Evolutionary conservation across 64 coral and sea anemone genomes (phyloP).

Genomic region (Pachyseris speciosa): DNA sequence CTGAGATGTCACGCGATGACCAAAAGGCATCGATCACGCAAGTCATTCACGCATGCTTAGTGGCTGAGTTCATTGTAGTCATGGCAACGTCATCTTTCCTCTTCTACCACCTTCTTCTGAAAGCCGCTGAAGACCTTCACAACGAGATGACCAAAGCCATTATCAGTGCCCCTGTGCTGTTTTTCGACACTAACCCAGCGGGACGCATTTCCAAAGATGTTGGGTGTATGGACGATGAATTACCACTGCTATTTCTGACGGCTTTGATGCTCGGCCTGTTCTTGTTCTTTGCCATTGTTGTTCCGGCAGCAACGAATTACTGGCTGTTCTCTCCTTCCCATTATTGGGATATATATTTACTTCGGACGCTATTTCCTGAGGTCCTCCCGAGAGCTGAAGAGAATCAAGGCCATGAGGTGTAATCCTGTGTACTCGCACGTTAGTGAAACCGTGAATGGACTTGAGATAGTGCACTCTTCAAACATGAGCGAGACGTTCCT

Average conservation of each 20-base stretch:
- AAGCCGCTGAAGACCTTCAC: background rate
- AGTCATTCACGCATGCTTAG: no score
- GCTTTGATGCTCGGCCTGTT: conserved; percentile 30
- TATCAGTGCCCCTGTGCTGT: background rate
- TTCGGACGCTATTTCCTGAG: conserved; percentile 60
- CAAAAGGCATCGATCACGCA: background rate
- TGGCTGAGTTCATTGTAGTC: no score
- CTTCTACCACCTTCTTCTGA: conserved; percentile 19
- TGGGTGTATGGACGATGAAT: conserved; percentile 61
- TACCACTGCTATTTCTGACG: conserved; percentile 47
- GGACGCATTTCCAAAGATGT: conserved; percentile 78
- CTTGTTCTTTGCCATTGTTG: conserved; percentile 22
- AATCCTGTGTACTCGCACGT: conserved; percentile 82
- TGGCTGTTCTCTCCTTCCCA: conserved; percentile 55
- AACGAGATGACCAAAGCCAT: background rate
- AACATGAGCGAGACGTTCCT: conserved; percentile 42
- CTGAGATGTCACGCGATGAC: background rate
- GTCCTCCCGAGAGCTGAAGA: conserved; percentile 69
- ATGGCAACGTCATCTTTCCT: no score
- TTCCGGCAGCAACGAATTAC: conserved; percentile 57
- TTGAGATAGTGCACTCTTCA: conserved; percentile 71
- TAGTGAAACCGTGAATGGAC: conserved; percentile 61
- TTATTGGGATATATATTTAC: conserved; percentile 24
- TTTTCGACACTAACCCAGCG: background rate
- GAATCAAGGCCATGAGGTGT: conserved; percentile 70